Evolutionary conservation across 2,113 vertebrate genomes (phyloP).

Genomic region (Candoia aspera): DNA sequence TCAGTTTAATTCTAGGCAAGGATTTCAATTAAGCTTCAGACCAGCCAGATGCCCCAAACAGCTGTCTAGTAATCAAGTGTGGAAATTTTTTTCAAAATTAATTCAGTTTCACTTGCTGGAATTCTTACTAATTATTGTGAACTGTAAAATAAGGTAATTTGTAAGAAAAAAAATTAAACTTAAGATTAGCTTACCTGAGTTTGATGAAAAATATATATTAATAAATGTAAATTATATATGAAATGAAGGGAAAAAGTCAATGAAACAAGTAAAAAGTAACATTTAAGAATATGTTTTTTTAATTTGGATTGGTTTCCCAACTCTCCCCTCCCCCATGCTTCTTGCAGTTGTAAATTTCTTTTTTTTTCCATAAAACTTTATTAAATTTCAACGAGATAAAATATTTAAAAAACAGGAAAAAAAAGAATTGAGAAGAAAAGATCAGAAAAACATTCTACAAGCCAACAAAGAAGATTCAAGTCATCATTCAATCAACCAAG

Average conservation of each 20-base stretch:
- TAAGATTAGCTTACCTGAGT: neutral
- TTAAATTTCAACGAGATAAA: too few relatives aligned
- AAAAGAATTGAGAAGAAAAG: too few relatives aligned
- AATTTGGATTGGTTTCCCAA: neutral
- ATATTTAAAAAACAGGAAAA: too few relatives aligned
- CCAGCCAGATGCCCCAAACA: neutral
- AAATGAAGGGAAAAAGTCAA: neutral
- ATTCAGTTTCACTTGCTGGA: neutral
- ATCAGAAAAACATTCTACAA: too few relatives aligned
- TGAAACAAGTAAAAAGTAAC: neutral
- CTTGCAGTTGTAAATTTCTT: too few relatives aligned
- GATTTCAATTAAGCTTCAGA: neutral
- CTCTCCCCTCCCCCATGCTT: too few relatives aligned
- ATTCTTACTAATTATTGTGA: neutral
- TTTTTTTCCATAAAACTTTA: too few relatives aligned
- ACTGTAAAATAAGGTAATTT: neutral
- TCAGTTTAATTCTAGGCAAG: neutral
- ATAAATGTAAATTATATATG: neutral
- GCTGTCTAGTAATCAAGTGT: neutral
- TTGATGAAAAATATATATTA: neutral
- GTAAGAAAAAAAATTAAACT: neutral
- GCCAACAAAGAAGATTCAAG: too few relatives aligned
- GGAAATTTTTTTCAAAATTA: neutral
- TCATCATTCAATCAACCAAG: too few relatives aligned
- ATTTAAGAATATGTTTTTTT: too few relatives aligned